A percentile compares a stretch with the other conserved stretches of the same genome.
These are phyloP conservation scores for Dermochelys coriacea DNA, from an alignment of 2,797 vertebrate genomes.

Conservation along the genomic window DNA sequence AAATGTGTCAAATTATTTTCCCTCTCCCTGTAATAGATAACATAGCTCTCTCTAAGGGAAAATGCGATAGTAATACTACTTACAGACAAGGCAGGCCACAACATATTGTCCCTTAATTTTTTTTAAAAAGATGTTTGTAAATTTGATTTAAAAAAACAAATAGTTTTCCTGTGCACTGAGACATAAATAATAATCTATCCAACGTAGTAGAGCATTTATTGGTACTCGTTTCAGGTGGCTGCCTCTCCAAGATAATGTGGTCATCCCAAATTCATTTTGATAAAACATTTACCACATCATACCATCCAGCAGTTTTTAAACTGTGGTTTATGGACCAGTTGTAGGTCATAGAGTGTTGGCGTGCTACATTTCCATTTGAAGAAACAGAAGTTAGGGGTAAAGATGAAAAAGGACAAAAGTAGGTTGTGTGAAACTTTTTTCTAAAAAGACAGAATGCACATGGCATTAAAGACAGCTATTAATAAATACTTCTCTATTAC, in stretches of 20 bases:
- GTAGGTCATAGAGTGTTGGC: not conserved
- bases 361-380: not conserved
- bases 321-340: not conserved
- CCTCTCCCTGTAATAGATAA: not conserved
- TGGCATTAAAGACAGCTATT: not conserved
- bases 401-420: not conserved
- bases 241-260: rapidly evolving
- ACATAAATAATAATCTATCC: not conserved
- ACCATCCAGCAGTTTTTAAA: not conserved
- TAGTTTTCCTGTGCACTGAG: not conserved
- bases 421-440: rapidly evolving
- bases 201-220: not conserved
- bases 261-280: not conserved
- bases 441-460: not conserved
- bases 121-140: not conserved
- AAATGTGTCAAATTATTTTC: not conserved
- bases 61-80: not conserved
- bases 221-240: not conserved
- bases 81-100: not conserved
- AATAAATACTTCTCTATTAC: not conserved
- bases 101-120: not conserved
- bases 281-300: not conserved
- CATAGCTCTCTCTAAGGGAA: not conserved
- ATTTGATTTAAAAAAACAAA: no score
- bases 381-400: not conserved